These are phyloP conservation scores for Plutomurus gul DNA, from an alignment of 1,140 invertebrate genomes.

Conservation along the genomic window DNA sequence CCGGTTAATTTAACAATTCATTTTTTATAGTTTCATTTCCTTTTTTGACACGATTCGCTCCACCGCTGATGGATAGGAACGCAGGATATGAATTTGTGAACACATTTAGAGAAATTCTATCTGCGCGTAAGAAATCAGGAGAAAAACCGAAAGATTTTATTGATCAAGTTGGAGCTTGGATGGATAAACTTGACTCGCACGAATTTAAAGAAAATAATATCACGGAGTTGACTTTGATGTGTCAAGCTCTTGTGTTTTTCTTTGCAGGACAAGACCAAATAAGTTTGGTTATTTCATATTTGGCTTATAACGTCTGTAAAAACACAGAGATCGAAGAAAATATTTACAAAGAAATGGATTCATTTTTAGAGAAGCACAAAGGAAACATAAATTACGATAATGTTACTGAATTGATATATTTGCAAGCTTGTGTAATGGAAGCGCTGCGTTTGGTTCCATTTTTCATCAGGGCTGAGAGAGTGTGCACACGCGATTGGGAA, in stretches of 20 bases:
- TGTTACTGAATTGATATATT: constrained; percentile 43
- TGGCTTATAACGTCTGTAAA: constrained; percentile 64
- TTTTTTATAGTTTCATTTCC: constrained; percentile 37
- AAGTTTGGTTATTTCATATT: background rate
- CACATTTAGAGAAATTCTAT: background rate
- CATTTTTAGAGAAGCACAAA: constrained; percentile 36
- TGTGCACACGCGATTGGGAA: constrained; percentile 37
- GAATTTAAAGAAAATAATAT: constrained; percentile 38
- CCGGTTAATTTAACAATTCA: background rate
- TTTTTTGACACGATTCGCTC: constrained; percentile 1
- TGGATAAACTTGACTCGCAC: background rate
- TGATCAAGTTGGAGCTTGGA: background rate
- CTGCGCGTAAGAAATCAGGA: background rate
- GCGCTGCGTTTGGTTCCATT: constrained; percentile 34
- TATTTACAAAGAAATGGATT: constrained; percentile 53
- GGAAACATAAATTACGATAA: constrained; percentile 49
- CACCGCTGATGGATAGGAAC: background rate
- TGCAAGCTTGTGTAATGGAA: constrained; percentile 51
- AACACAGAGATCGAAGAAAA: constrained; percentile 55
- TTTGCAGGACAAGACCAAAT: constrained; percentile 60
- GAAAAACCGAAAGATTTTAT: constrained; percentile 32
- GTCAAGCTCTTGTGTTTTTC: constrained; percentile 52
- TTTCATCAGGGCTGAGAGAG: constrained; percentile 41
- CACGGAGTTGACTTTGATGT: constrained; percentile 46
- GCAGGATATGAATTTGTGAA: background rate